Evolutionary conservation across 2,797 vertebrate species (phyloP).

Genomic region (Micropoecilia bifurca): DNA sequence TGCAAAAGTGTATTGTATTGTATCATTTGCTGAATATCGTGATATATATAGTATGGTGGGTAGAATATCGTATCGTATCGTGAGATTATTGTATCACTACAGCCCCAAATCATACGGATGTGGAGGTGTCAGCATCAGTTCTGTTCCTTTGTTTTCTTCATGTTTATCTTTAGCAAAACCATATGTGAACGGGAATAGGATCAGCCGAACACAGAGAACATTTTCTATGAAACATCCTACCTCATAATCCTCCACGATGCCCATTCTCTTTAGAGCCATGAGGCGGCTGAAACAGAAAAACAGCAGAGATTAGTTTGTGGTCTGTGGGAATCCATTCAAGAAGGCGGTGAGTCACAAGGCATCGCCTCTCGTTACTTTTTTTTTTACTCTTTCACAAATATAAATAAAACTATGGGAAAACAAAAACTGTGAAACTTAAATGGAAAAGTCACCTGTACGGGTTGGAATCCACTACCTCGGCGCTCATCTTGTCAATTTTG

Average conservation of each 20-base stretch:
- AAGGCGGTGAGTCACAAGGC: constrained; percentile 60
- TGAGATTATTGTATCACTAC: no score
- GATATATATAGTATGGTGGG: no score
- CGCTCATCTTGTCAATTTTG: constrained; percentile 91
- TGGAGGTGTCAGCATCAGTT: not conserved
- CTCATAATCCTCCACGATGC: constrained; percentile 97
- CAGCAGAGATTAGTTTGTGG: constrained; percentile 36
- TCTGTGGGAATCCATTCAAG: constrained; percentile 15
- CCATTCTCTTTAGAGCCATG: constrained; percentile 99
- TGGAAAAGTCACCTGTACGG: constrained; percentile 89
- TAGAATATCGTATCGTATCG: no score
- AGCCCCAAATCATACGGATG: no score
- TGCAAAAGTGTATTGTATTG: no score
- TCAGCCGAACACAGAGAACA: not conserved
- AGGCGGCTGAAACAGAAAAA: constrained; percentile 85
- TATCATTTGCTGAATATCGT: no score
- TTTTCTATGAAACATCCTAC: constrained; percentile 67
- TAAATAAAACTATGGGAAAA: not conserved
- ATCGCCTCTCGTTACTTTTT: constrained; percentile 20
- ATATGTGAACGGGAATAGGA: not conserved
- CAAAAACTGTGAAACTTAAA: not conserved
- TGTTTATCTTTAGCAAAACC: not conserved
- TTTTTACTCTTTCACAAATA: not conserved
- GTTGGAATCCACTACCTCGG: constrained; percentile 95
- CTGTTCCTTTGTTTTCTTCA: not conserved